phyloP scores from a whole-genome alignment of 1,140 invertebrate species.

The Camponotus pennsylvanicus region DNA sequence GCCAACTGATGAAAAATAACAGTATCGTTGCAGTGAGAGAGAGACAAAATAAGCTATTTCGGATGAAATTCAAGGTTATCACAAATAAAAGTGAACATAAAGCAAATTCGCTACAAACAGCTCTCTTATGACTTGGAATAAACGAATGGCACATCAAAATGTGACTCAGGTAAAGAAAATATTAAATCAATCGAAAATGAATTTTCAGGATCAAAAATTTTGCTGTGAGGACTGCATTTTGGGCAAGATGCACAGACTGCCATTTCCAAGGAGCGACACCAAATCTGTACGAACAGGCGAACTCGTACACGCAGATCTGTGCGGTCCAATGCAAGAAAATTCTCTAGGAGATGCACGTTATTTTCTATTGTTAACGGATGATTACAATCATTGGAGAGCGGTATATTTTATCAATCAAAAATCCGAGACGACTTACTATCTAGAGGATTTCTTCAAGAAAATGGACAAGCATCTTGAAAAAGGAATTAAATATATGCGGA shows the following conservation, averaged over 20 bases:
- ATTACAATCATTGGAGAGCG: slow-evolving; percentile 64
- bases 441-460: slow-evolving; percentile 34
- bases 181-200: too few relatives aligned
- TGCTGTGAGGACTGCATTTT: too few relatives aligned
- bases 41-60: not conserved
- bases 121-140: not conserved
- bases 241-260: too few relatives aligned
- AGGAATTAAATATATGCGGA: not conserved
- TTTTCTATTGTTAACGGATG: slow-evolving; percentile 79
- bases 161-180: not conserved
- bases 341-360: slow-evolving; percentile 79
- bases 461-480: not conserved
- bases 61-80: not conserved
- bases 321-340: slow-evolving; percentile 82
- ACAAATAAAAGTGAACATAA: not conserved
- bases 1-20: not conserved
- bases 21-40: not conserved
- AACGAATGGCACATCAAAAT: not conserved
- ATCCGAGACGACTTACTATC: slow-evolving; percentile 15
- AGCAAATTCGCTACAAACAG: not conserved
- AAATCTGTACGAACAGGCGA: slow-evolving; percentile 69
- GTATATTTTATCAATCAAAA: slow-evolving; percentile 70
- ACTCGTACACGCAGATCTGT: slow-evolving; percentile 83
- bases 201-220: too few relatives aligned
- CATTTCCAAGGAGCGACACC: too few relatives aligned